Evolutionary conservation across 1,140 invertebrate species (phyloP), one percentile per base, ranked within the genome.

Genomic region (Cydia fagiglandana): DNA sequence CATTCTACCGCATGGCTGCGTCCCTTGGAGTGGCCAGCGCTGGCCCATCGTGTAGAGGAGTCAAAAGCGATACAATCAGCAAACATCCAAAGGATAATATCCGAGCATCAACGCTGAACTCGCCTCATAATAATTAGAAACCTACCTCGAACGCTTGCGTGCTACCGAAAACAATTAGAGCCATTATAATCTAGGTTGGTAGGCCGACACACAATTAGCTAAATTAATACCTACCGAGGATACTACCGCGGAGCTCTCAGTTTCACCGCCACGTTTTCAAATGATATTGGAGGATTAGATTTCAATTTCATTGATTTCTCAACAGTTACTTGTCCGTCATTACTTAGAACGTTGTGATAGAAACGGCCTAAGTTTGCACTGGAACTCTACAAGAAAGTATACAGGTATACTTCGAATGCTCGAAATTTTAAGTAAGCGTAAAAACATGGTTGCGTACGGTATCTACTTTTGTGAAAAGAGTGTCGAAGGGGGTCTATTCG

Each of bases 121-220:
- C 66, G 66, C 17, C 30, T 70, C 13, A 38, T 53, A 50, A 88
- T 89, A 91, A 88, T 91, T 91, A 91, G 87, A 86, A 86, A 88
- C 82, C 78, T 78, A 66, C 81, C 77, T 86, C 84, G 81, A 86
- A 85, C 81, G 76, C 77, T 86, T 81, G 84, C 87, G 79, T 86
- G 84, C 77, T 81, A 78, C 83, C 78, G 76, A 86, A 82, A 87
- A 84, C 86, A 89, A 89, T 89, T 91, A 89, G 86, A 79, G 77
- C 82, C 79, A 75, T 77, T 64, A 50, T 70, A 70, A 88, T 84
- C 80, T 84, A 80, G 84, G 79, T 77, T 77, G 79, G 50, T 75
- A 83, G 86, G 83, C 75, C 83, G 77, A 68, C 68, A 75, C 75
- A 68, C 77, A 80, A 79, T 85, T 88, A 86, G 80, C 73, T 73